Percentiles rank a stretch among this genome's conserved stretches.
These are phyloP conservation scores for Gryllus bimaculatus DNA, from an alignment of 1,140 invertebrate genomes.

Conservation along the genomic window DNA sequence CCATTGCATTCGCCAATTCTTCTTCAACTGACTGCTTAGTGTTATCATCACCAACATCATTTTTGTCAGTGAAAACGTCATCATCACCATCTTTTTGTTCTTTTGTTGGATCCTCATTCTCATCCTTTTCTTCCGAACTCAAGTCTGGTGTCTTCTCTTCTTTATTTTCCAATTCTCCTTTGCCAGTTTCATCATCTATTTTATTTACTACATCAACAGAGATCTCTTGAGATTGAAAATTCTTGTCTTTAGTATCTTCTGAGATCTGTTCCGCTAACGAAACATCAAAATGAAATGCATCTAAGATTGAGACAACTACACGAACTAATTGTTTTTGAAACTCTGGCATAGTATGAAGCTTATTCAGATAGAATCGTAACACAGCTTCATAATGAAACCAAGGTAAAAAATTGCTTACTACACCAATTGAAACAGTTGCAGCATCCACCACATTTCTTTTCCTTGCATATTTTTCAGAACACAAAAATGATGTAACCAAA, in stretches of 20 bases:
- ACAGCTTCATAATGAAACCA: conserved; percentile 81
- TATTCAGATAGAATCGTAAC: conserved; percentile 66
- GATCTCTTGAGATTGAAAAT: not conserved
- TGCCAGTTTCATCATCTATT: conserved; percentile 25
- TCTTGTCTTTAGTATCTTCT: not conserved
- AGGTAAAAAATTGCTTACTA: conserved; percentile 63
- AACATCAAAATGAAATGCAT: conserved; percentile 89
- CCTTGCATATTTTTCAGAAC: conserved; percentile 60
- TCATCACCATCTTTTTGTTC: conserved; percentile 6
- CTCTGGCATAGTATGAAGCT: conserved; percentile 51
- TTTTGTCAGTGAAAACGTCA: not conserved
- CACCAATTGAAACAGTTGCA: conserved; percentile 56
- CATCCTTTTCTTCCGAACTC: conserved; percentile 28
- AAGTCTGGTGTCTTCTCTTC: conserved; percentile 26
- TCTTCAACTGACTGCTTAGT: conserved; percentile 27
- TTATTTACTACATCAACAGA: not conserved
- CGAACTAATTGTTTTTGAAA: conserved; percentile 76
- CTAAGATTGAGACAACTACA: conserved; percentile 71
- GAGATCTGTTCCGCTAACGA: conserved; percentile 42
- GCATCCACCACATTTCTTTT: conserved; percentile 77
- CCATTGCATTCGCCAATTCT: conserved; percentile 28
- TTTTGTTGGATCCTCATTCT: not conserved
- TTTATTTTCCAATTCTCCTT: conserved; percentile 15
- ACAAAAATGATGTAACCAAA: conserved; percentile 67
- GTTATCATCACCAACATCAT: not conserved